A percentile compares a stretch with the other conserved stretches of the same genome.
phyloP scores from a whole-genome alignment of 2,797 vertebrate genomes.

The Pogonophryne albipinna region DNA sequence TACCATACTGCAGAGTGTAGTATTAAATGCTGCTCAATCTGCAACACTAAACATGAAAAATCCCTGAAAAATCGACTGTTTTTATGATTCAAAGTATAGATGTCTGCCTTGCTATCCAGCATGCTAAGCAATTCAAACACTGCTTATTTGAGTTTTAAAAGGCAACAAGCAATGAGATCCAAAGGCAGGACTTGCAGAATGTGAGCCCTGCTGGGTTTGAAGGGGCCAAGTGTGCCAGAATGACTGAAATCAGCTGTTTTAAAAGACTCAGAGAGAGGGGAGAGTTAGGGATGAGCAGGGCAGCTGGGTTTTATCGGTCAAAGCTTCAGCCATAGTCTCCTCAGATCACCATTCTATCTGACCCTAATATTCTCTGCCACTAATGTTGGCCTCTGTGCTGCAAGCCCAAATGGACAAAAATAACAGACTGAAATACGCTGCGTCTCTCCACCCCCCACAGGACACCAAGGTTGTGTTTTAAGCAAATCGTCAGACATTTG shows the following conservation, averaged over 20 bases:
- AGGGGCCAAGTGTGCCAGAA: constrained; percentile 56
- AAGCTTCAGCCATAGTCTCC: constrained; percentile 74
- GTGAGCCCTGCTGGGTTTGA: constrained; percentile 61
- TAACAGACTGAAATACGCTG: constrained; percentile 71
- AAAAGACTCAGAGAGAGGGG: constrained; percentile 42
- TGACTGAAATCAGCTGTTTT: constrained; percentile 75
- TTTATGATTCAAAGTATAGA: neutral
- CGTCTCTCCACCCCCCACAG: constrained; percentile 73
- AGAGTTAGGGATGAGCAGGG: constrained; percentile 63
- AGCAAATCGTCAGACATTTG: constrained; percentile 59
- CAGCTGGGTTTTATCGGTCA: constrained; percentile 72
- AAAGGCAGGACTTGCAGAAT: constrained; percentile 57
- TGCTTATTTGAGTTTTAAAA: constrained; percentile 50
- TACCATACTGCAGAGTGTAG: constrained; percentile 1
- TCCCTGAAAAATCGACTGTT: constrained; percentile 8
- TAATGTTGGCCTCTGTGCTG: constrained; percentile 70
- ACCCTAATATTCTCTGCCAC: constrained; percentile 80
- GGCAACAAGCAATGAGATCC: constrained; percentile 35
- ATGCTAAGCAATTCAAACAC: constrained; percentile 21
- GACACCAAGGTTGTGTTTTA: constrained; percentile 79
- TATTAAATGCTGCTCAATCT: constrained; percentile 18
- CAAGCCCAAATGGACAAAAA: constrained; percentile 69
- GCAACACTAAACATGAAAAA: constrained; percentile 6
- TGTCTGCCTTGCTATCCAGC: constrained; percentile 6
- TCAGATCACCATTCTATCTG: constrained; percentile 72